These are phyloP conservation scores for Drosophila koepferae DNA, from an alignment of 2,888 invertebrate genomes.

Conservation along the genomic window DNA sequence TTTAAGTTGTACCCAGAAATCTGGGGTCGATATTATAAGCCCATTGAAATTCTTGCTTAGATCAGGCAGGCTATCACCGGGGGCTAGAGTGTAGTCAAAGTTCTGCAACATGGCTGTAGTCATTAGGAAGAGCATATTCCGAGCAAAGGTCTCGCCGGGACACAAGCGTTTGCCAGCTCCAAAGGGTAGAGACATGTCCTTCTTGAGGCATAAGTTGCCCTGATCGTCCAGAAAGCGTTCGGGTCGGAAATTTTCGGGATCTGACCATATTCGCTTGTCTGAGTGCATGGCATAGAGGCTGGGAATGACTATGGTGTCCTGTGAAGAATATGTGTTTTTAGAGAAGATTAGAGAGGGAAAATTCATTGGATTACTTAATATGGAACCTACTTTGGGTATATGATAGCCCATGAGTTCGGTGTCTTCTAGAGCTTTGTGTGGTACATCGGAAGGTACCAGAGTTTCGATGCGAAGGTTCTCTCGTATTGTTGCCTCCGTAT, in stretches of 20 bases:
- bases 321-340: neutral
- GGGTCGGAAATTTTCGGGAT: constrained; percentile 89
- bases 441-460: constrained; percentile 87
- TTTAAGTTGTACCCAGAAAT: constrained; percentile 87
- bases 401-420: constrained; percentile 87
- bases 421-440: constrained; percentile 86
- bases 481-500: constrained; percentile 88
- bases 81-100: constrained; percentile 87
- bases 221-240: constrained; percentile 88
- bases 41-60: constrained; percentile 85
- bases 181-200: constrained; percentile 88
- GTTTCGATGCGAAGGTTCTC: constrained; percentile 88
- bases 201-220: constrained; percentile 86
- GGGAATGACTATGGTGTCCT: constrained; percentile 87
- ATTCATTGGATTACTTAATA: neutral
- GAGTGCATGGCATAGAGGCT: constrained; percentile 87
- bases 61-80: constrained; percentile 86
- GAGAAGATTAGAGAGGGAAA: rapidly evolving
- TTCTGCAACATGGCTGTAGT: constrained; percentile 88
- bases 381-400: constrained; percentile 86
- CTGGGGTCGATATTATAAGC: constrained; percentile 86
- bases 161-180: constrained; percentile 90
- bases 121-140: constrained; percentile 88
- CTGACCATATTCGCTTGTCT: constrained; percentile 88
- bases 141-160: constrained; percentile 90